A percentile compares a stretch with the other conserved stretches of the same genome.
Conservation (phyloP, 2,888 invertebrate genomes). For the Dryococelus australis region DNA sequence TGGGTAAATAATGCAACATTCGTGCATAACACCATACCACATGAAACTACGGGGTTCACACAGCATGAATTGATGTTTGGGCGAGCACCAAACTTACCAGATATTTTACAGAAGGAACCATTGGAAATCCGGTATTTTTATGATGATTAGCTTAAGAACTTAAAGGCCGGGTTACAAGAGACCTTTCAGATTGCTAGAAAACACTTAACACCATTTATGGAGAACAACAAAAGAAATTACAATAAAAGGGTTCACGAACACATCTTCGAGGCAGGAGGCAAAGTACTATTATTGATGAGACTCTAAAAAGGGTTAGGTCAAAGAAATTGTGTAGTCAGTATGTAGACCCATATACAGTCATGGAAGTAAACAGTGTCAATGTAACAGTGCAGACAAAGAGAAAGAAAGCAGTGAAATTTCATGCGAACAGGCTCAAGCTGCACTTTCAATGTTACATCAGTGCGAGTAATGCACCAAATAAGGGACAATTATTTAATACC, state of each 20-base stretch:
- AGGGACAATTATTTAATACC: too few species aligned
- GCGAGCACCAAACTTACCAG: too few species aligned
- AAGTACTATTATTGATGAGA: constrained; percentile 4
- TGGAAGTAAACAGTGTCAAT: neutral
- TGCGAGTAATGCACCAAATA: too few species aligned
- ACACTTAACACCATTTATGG: neutral
- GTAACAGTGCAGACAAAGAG: neutral
- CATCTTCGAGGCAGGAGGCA: neutral
- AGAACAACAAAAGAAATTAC: neutral
- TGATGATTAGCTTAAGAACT: neutral
- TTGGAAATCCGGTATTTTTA: neutral
- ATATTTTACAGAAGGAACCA: too few species aligned
- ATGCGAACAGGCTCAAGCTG: neutral
- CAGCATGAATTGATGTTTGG: too few species aligned
- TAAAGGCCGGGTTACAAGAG: too few species aligned
- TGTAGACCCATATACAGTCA: too few species aligned
- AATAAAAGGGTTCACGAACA: neutral
- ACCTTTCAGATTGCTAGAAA: too few species aligned
- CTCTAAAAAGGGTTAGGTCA: neutral
- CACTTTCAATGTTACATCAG: neutral
- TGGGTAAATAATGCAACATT: too few species aligned
- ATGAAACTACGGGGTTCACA: too few species aligned
- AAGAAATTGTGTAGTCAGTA: neutral
- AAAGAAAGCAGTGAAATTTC: neutral
- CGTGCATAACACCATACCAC: too few species aligned